phyloP scores from a whole-genome alignment of 2,888 invertebrate genomes.

The Lochmaea crataegi region DNA sequence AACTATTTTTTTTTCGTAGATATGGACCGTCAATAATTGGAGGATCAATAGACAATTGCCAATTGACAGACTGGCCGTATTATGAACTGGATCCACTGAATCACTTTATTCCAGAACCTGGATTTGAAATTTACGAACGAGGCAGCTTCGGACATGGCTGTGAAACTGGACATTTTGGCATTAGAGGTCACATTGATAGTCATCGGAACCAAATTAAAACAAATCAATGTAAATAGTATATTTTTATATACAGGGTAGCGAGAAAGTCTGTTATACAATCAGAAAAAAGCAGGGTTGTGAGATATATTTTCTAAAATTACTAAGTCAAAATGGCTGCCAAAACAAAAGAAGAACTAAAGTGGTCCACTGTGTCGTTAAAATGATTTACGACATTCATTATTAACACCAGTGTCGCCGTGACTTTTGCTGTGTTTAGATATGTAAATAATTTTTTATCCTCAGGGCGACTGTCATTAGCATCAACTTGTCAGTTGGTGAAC shows the following conservation, averaged over 20 bases:
- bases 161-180: slow-evolving; percentile 73
- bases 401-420: too few relatives aligned
- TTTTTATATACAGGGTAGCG: not conserved
- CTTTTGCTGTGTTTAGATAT: too few relatives aligned
- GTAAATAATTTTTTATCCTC: too few relatives aligned
- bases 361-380: too few relatives aligned
- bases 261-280: not conserved
- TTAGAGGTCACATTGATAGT: slow-evolving; percentile 57
- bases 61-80: slow-evolving; percentile 79
- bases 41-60: slow-evolving; percentile 79
- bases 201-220: slow-evolving; percentile 52
- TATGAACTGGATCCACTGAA: slow-evolving; percentile 72
- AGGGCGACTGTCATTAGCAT: too few relatives aligned
- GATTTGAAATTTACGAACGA: slow-evolving; percentile 82
- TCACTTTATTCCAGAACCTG: slow-evolving; percentile 71
- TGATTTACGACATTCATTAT: too few relatives aligned
- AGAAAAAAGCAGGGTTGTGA: too few relatives aligned
- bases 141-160: slow-evolving; percentile 87
- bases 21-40: slow-evolving; percentile 76
- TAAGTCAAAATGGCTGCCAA: too few relatives aligned
- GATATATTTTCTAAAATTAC: too few relatives aligned
- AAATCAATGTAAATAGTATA: slow-evolving; percentile 5
- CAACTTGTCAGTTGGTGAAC: too few relatives aligned
- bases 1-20: slow-evolving; percentile 61
- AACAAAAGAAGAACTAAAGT: too few relatives aligned